Percentiles rank a stretch among this genome's conserved stretches.
Evolutionary conservation across 2,888 invertebrate genomes (phyloP).

Genomic region (Troglohyphantes excavatus): DNA sequence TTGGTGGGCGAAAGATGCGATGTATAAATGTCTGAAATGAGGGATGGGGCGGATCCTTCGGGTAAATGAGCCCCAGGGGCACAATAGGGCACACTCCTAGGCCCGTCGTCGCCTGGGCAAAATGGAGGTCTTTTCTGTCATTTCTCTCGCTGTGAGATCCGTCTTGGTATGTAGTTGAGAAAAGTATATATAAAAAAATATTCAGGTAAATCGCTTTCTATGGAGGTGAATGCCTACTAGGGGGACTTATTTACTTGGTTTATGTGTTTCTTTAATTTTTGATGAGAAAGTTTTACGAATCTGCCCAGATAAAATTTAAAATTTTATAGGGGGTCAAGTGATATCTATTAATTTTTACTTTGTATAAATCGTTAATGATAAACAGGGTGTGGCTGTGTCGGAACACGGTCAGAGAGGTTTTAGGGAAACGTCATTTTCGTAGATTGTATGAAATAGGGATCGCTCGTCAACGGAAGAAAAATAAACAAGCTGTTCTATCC

Average conservation of each 20-base stretch:
- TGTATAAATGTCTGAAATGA: slow-evolving; percentile 46
- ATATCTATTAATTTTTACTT: too few species aligned
- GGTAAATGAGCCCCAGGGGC: slow-evolving; percentile 72
- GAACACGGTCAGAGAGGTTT: too few species aligned
- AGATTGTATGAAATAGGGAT: too few species aligned
- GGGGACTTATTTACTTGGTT: background rate
- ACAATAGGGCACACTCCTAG: slow-evolving; percentile 43
- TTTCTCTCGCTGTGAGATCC: slow-evolving; percentile 53
- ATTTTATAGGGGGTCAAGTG: too few species aligned
- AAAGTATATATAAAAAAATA: slow-evolving; percentile 33
- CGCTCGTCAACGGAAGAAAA: too few species aligned
- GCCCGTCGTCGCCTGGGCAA: slow-evolving; percentile 64
- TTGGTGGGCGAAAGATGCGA: background rate
- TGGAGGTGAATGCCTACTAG: too few species aligned
- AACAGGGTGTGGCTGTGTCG: too few species aligned
- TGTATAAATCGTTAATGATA: too few species aligned
- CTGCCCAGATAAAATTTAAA: too few species aligned
- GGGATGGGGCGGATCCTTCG: slow-evolving; percentile 36
- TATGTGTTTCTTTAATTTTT: background rate
- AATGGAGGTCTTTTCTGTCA: slow-evolving; percentile 17
- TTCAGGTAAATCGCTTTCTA: too few species aligned
- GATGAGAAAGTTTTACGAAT: background rate
- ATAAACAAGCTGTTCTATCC: too few species aligned
- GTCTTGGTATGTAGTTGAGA: background rate
- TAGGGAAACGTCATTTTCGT: too few species aligned